Evolutionary conservation across 1,140 invertebrate genomes (phyloP).

Genomic region (Leptopilina boulardi): DNA sequence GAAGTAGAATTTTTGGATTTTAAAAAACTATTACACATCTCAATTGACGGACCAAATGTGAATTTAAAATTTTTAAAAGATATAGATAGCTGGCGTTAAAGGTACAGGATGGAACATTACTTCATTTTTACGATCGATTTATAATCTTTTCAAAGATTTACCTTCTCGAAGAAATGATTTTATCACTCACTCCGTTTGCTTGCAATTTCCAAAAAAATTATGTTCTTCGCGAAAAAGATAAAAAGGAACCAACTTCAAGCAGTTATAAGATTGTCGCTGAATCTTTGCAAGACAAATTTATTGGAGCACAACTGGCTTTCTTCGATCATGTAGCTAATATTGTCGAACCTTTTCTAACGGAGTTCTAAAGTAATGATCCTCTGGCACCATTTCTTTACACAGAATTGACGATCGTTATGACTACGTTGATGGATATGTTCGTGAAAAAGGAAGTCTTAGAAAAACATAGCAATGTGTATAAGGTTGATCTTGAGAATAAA

Average conservation of each 20-base stretch:
- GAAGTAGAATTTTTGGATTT: no score
- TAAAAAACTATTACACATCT: background rate
- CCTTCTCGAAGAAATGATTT: constrained; percentile 37
- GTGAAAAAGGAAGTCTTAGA: background rate
- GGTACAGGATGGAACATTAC: constrained; percentile 27
- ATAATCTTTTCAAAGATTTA: constrained; percentile 45
- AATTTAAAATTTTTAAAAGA: background rate
- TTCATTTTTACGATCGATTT: constrained; percentile 36
- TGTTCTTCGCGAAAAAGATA: constrained; percentile 34
- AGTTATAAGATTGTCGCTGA: no score
- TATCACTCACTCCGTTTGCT: constrained; percentile 15
- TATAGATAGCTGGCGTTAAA: background rate
- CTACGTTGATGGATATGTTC: background rate
- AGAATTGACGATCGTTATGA: background rate
- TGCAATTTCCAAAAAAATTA: constrained; percentile 44
- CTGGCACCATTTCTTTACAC: constrained; percentile 44
- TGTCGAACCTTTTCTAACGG: constrained; percentile 48
- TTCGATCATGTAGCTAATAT: constrained; percentile 44
- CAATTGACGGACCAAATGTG: background rate
- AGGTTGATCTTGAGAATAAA: no score
- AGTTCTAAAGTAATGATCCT: constrained; percentile 51
- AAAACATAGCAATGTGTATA: no score
- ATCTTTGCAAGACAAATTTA: constrained; percentile 42
- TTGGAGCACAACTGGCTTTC: constrained; percentile 45
- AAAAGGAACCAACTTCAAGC: no score